Conservation (phyloP, 2,113 vertebrate genomes). For the Rhegmatorhina hoffmannsi region DNA sequence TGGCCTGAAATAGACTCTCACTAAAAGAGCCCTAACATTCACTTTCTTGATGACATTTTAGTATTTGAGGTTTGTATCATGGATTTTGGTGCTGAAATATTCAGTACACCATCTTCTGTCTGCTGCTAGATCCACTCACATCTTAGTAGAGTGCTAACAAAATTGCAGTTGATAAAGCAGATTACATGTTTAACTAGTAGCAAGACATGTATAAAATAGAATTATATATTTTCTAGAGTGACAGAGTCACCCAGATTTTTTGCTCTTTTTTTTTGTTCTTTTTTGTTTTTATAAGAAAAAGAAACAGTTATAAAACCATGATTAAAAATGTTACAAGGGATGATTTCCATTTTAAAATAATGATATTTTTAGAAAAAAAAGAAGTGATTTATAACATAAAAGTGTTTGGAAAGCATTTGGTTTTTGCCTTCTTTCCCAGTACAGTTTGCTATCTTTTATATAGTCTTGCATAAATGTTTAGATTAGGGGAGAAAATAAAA, state of each 20-base stretch:
- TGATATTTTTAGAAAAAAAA: conserved; percentile 1
- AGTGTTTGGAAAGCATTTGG: conserved; percentile 52
- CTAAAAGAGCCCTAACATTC: conserved; percentile 66
- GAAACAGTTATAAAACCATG: conserved; percentile 70
- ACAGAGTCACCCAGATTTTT: conserved; percentile 32
- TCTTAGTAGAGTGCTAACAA: conserved; percentile 54
- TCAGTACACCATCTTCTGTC: conserved; percentile 59
- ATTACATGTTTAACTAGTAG: conserved; percentile 65
- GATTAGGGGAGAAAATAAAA: conserved; percentile 63
- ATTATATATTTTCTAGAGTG: conserved; percentile 41
- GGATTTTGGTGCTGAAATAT: conserved; percentile 66
- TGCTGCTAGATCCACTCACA: conserved; percentile 38
- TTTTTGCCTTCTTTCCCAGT: conserved; percentile 56
- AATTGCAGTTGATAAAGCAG: conserved; percentile 68
- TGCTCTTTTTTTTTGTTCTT: background rate
- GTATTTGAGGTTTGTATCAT: conserved; percentile 68
- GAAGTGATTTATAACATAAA: conserved; percentile 17
- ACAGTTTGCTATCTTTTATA: conserved; percentile 57
- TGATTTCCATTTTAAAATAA: conserved; percentile 59
- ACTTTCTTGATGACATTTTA: conserved; percentile 60
- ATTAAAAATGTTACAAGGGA: conserved; percentile 62
- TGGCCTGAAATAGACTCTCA: conserved; percentile 63
- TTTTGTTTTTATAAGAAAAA: conserved; percentile 63
- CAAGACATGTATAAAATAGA: conserved; percentile 69
- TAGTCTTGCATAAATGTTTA: conserved; percentile 72